phyloP scores from a whole-genome alignment of 1,140 invertebrate species.

The Dysdera silvatica region DNA sequence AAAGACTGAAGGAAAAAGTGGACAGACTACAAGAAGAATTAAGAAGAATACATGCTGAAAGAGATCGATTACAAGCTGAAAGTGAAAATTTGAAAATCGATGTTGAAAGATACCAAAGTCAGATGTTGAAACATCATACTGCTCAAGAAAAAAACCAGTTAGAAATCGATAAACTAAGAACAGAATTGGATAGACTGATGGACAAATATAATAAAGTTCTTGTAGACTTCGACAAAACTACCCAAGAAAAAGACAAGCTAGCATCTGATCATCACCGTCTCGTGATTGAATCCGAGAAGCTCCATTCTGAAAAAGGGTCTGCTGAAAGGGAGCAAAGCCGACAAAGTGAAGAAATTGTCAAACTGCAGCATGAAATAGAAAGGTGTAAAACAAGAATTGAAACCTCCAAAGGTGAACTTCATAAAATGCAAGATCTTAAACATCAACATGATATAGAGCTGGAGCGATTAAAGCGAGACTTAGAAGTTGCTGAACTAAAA shows the following conservation, averaged over 20 bases:
- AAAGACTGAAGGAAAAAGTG: constrained; percentile 83
- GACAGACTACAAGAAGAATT: constrained; percentile 73
- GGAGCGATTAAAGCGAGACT: constrained; percentile 33
- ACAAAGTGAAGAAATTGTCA: constrained; percentile 38
- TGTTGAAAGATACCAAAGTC: constrained; percentile 65
- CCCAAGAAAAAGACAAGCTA: constrained; percentile 50
- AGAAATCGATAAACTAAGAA: constrained; percentile 68
- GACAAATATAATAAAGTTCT: constrained; percentile 73
- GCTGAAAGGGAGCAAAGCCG: constrained; percentile 38
- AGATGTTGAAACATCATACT: constrained; percentile 62
- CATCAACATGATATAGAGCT: constrained; percentile 34
- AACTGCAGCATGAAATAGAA: constrained; percentile 56
- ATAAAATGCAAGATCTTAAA: constrained; percentile 29
- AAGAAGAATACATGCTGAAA: constrained; percentile 66
- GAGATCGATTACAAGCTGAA: constrained; percentile 59
- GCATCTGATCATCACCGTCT: constrained; percentile 54
- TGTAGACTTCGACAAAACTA: constrained; percentile 63
- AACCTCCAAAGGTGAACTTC: constrained; percentile 28
- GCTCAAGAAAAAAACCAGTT: constrained; percentile 68
- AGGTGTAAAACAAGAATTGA: constrained; percentile 51
- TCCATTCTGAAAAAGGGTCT: constrained; percentile 25
- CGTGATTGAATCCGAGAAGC: constrained; percentile 29
- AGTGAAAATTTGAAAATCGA: constrained; percentile 67
- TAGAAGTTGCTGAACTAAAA: constrained; percentile 67
- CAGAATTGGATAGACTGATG: constrained; percentile 74